Evolutionary conservation across 1,140 invertebrate species (phyloP).

Genomic region (Ericerus pela): DNA sequence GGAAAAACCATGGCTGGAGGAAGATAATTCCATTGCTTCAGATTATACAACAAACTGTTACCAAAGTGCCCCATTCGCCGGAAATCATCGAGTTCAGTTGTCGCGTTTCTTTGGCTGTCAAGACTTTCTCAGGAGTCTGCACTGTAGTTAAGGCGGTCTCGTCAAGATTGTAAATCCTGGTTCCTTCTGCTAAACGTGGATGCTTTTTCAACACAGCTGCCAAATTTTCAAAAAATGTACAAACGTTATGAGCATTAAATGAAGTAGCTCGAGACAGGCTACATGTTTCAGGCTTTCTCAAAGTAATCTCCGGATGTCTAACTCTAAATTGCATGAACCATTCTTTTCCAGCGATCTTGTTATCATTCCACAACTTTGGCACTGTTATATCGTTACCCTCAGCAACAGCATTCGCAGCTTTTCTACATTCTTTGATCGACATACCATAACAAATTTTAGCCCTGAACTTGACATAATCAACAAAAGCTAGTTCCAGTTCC

Average conservation of each 20-base stretch:
- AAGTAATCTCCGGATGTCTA: conserved; percentile 1
- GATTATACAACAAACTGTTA: conserved; percentile 28
- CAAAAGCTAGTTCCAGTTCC: not conserved
- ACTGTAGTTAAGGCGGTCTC: conserved; percentile 34
- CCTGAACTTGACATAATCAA: conserved; percentile 8
- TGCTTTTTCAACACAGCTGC: conserved; percentile 19
- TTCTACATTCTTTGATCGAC: conserved; percentile 23
- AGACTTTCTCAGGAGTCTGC: conserved; percentile 29
- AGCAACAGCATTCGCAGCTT: conserved; percentile 31
- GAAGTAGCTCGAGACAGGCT: conserved; percentile 27
- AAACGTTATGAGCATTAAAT: conserved; percentile 28
- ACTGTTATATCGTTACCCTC: not conserved
- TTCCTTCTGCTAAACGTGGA: conserved; percentile 17
- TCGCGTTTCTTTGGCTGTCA: conserved; percentile 28
- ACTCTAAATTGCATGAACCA: conserved; percentile 4
- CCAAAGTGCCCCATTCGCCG: conserved; percentile 30
- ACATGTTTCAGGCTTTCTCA: not conserved
- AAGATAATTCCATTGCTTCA: conserved; percentile 25
- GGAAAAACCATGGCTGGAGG: conserved; percentile 30
- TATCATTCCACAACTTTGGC: not conserved
- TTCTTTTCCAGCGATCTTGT: conserved; percentile 3
- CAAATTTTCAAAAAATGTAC: conserved; percentile 27
- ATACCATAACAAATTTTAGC: conserved; percentile 26
- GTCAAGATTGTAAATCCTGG: conserved; percentile 30
- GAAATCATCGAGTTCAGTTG: conserved; percentile 29